Evolutionary conservation across 2,888 invertebrate genomes (phyloP), one percentile per base, ranked within the genome.

Genomic region (Polyommatus iphigenia): DNA sequence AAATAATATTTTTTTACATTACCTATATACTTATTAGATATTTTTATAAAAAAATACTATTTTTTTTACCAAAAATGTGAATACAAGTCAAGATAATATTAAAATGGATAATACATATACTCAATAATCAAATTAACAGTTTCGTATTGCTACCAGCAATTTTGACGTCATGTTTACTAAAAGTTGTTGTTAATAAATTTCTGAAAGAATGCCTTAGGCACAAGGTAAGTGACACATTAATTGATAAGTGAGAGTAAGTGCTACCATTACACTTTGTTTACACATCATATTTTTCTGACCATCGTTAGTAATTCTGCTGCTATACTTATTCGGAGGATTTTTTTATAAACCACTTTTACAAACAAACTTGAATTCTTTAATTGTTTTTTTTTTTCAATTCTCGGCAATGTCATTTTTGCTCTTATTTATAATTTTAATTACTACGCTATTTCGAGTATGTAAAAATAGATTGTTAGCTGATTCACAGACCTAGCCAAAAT

Each of bases 191-290:
- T 32, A 67, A 18, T 32, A 67, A 67, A 67, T 67, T 13, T 24
- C 6, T 29, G 29, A 15, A 62, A 67, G 29, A 32, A 15, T 29
- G 67, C 67, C 67, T 67, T 32, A 32, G 29, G 67, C 67, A 29
- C 29, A 15, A 62, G 24, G 20, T 18, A 29, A 29, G 29, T 67
- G 67, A 32, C 29, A 67, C 67, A 29, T 67, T 15, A 67, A 29
- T 67, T 13, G 10, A 29, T 67, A 67, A 67, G 29, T 32, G 20
- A 32, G 29, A 67, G 67, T 67, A 32, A 67, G 67, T 67, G 67
- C 67, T 29, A 29, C 67, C 29, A 67, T 67, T 67, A 67, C 4
- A 67, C 67, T 67, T 67, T 67, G 67, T 67, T 67, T 67, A 32
- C 67, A 67, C 67, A 67, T 67, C 29, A 67, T 67, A 67, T 67